Evolutionary conservation across 2,113 vertebrate species (phyloP).

Genomic region (Ciconia boyciana): DNA sequence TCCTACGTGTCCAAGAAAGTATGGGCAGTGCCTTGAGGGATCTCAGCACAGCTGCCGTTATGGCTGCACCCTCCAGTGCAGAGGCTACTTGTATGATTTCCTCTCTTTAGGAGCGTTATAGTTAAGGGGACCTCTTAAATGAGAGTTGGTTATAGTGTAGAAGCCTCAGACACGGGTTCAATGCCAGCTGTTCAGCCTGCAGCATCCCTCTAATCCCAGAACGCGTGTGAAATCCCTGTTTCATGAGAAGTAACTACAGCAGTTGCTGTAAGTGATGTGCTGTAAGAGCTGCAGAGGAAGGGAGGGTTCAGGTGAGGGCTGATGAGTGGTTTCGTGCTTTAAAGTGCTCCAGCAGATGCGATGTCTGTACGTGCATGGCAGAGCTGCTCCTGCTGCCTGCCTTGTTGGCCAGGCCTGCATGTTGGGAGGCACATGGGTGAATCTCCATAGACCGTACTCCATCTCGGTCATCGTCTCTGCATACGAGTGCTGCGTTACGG

Average conservation of each 20-base stretch:
- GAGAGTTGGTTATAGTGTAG: no score
- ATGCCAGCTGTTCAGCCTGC: background rate
- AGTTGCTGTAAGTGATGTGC: background rate
- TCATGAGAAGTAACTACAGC: background rate
- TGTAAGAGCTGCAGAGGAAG: background rate
- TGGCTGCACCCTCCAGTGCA: background rate
- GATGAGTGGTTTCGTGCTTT: background rate
- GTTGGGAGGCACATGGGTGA: background rate
- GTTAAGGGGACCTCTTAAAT: background rate
- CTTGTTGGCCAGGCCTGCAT: background rate
- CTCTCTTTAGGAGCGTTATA: background rate
- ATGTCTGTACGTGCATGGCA: rapidly evolving
- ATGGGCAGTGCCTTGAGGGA: background rate
- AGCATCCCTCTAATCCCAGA: background rate
- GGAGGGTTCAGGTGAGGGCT: background rate
- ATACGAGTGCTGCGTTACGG: background rate
- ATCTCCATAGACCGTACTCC: rapidly evolving
- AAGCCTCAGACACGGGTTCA: background rate
- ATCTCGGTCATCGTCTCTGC: rapidly evolving
- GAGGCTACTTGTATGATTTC: no score
- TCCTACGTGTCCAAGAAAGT: no score
- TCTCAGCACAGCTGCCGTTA: background rate
- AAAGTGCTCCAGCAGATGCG: no score
- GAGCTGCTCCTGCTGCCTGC: background rate
- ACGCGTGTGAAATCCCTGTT: rapidly evolving